Evolutionary conservation across 2,797 vertebrate genomes (phyloP).

Genomic region (Notolabrus celidotus): DNA sequence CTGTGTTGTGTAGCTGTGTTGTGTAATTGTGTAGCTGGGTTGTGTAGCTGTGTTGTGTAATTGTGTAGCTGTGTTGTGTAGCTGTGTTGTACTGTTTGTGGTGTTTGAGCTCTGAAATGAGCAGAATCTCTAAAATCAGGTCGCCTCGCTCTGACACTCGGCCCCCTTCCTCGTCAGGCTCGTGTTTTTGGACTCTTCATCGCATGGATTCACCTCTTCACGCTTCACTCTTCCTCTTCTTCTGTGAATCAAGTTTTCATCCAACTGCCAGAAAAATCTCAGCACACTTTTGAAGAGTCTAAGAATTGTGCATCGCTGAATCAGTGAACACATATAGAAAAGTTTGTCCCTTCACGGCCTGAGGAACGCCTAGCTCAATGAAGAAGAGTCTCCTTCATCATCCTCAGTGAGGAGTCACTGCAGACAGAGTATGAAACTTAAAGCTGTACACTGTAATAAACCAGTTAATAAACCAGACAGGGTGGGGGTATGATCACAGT

Average conservation of each 20-base stretch:
- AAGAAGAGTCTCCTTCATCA: neutral
- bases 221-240: neutral
- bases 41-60: neutral
- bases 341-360: neutral
- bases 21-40: too few species aligned
- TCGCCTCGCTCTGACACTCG: constrained; percentile 9
- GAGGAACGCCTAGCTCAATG: neutral
- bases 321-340: constrained; percentile 1
- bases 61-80: neutral
- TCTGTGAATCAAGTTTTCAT: neutral
- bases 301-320: constrained; percentile 1
- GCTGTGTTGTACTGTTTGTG: too few species aligned
- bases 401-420: neutral
- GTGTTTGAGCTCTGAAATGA: constrained; percentile 15
- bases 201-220: constrained; percentile 1
- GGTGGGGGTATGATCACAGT: too few species aligned
- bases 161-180: neutral
- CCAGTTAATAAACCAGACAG: too few species aligned
- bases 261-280: neutral
- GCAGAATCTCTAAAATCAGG: constrained; percentile 12
- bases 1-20: too few species aligned
- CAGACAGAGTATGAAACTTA: neutral
- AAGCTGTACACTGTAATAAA: neutral
- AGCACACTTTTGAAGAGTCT: constrained; percentile 10
- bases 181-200: neutral